phyloP scores from a whole-genome alignment of 2,888 invertebrate species.

The Polietes domitor region DNA sequence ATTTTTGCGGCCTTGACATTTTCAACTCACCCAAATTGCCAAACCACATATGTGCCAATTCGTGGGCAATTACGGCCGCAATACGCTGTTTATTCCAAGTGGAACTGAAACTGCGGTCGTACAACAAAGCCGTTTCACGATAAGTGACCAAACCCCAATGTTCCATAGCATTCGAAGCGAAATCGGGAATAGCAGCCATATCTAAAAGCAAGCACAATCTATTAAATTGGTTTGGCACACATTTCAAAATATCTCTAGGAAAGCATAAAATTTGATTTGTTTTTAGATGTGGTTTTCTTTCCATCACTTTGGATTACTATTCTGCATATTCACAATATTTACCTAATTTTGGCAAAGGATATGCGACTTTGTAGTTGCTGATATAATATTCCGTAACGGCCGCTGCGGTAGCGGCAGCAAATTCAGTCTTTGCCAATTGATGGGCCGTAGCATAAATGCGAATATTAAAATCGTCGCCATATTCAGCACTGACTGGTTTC shows the following conservation, averaged over 20 bases:
- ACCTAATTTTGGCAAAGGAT: slow-evolving; percentile 95
- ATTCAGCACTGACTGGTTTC: slow-evolving; percentile 81
- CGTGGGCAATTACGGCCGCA: slow-evolving; percentile 92
- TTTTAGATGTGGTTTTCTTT: too few species aligned
- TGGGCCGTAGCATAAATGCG: slow-evolving; percentile 88
- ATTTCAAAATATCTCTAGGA: too few species aligned
- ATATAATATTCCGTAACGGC: slow-evolving; percentile 90
- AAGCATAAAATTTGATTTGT: too few species aligned
- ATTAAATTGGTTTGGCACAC: neutral
- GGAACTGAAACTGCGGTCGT: slow-evolving; percentile 87
- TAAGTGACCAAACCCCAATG: slow-evolving; percentile 97
- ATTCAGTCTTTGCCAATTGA: slow-evolving; percentile 88
- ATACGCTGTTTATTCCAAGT: slow-evolving; percentile 88
- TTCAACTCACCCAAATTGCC: slow-evolving; percentile 88
- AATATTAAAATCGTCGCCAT: slow-evolving; percentile 84
- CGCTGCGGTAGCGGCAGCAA: slow-evolving; percentile 87
- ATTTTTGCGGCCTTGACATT: neutral
- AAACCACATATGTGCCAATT: slow-evolving; percentile 97
- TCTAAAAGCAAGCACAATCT: slow-evolving; percentile 66
- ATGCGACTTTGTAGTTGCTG: slow-evolving; percentile 90
- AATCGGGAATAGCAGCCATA: slow-evolving; percentile 79
- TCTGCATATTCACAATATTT: too few species aligned
- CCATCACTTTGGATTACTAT: too few species aligned
- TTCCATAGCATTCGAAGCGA: slow-evolving; percentile 92
- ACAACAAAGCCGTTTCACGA: slow-evolving; percentile 91